Conservation (phyloP, 2,113 vertebrate species). For the Tragulus kanchil region DNA sequence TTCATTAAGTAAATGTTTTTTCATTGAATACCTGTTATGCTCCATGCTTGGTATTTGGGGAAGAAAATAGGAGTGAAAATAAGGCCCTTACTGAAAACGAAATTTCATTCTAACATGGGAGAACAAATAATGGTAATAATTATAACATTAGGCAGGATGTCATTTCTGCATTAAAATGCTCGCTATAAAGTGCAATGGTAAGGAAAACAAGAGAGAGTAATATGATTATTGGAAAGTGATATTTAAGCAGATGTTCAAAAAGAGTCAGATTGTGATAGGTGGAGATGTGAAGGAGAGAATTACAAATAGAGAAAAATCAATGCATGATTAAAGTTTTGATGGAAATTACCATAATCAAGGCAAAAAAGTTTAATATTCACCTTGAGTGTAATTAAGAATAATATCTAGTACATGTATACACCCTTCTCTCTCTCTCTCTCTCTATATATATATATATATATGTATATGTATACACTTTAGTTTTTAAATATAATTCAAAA, state of each 20-base stretch:
- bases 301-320: not conserved
- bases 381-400: not conserved
- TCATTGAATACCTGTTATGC: not conserved
- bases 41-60: not conserved
- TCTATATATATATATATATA: not conserved
- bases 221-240: not conserved
- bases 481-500: conserved; percentile 3
- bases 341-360: not conserved
- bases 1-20: not conserved
- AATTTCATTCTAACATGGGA: not conserved
- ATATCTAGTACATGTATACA: not conserved
- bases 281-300: not conserved
- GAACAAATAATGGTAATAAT: not conserved
- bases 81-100: not conserved
- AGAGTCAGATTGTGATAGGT: not conserved
- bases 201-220: not conserved
- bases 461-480: not conserved
- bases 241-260: not conserved
- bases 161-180: not conserved
- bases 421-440: not conserved
- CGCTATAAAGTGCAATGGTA: not conserved
- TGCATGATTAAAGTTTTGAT: not conserved
- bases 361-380: not conserved
- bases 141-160: not conserved
- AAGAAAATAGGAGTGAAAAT: conserved; percentile 12